Percentiles rank a stretch among this genome's conserved stretches.
Evolutionary conservation across 2,113 vertebrate genomes (phyloP).

Genomic region (Syngnathus typhle): DNA sequence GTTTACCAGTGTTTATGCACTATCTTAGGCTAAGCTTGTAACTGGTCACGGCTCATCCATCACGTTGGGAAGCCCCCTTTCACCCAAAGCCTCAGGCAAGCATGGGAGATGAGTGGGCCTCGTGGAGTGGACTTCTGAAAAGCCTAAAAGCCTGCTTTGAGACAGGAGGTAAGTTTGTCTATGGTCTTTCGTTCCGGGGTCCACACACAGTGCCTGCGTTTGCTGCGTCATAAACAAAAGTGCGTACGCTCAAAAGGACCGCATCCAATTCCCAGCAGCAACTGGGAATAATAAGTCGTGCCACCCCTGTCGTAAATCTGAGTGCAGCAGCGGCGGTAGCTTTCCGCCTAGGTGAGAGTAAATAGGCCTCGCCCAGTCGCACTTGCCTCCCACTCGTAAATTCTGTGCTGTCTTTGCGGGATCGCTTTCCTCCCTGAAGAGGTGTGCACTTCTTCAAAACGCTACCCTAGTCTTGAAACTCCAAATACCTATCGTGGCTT

Average conservation of each 20-base stretch:
- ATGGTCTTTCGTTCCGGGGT: slow-evolving; percentile 11
- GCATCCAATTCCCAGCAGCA: slow-evolving; percentile 63
- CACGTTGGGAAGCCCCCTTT: slow-evolving; percentile 56
- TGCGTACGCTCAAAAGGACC: slow-evolving; percentile 30
- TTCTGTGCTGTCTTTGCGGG: slow-evolving; percentile 47
- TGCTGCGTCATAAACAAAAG: slow-evolving; percentile 36
- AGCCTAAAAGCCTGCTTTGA: slow-evolving; percentile 41
- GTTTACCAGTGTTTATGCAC: slow-evolving; percentile 61
- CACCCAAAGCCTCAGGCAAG: slow-evolving; percentile 63
- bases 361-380: slow-evolving; percentile 49
- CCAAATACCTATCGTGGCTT: not conserved
- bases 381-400: slow-evolving; percentile 62
- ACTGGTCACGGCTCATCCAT: slow-evolving; percentile 76
- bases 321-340: slow-evolving; percentile 35
- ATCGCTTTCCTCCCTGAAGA: slow-evolving; percentile 48
- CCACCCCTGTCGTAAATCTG: slow-evolving; percentile 69
- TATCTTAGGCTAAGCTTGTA: slow-evolving; percentile 64
- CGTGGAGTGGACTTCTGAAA: slow-evolving; percentile 54
- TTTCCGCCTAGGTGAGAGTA: slow-evolving; percentile 56
- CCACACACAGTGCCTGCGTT: slow-evolving; percentile 20
- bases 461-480: not conserved
- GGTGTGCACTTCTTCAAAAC: not conserved
- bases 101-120: slow-evolving; percentile 49
- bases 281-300: slow-evolving; percentile 67
- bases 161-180: slow-evolving; percentile 33